phyloP scores from a whole-genome alignment of 2,888 invertebrate genomes.

The Ormyrus thymus region DNA sequence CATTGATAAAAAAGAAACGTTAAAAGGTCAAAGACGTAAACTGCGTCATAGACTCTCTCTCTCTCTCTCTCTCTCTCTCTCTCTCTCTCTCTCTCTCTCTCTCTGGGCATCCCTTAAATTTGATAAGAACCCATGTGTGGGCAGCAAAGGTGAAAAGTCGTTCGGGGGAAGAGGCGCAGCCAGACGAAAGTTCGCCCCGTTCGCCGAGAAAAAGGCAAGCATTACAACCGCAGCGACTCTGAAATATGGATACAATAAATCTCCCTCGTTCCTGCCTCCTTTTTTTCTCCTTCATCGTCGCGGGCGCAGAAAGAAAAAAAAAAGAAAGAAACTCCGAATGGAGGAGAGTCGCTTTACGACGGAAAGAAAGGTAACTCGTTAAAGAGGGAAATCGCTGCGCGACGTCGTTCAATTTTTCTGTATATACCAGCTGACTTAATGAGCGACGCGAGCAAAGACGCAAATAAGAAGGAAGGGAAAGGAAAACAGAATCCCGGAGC shows the following conservation, averaged over 20 bases:
- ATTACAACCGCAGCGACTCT: background rate
- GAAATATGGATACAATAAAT: conserved; percentile 12
- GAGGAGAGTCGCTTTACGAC: background rate
- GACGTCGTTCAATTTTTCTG: background rate
- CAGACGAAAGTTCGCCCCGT: background rate
- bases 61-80: background rate
- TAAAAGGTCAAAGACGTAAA: background rate
- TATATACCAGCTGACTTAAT: too few species aligned
- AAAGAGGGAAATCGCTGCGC: conserved; percentile 1
- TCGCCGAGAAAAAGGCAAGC: conserved; percentile 1
- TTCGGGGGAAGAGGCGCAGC: background rate
- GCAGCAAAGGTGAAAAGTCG: conserved; percentile 5
- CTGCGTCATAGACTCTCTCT: too few species aligned
- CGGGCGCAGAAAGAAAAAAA: background rate
- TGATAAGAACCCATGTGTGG: conserved; percentile 7
- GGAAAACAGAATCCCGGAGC: conserved; percentile 5
- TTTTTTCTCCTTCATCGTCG: background rate
- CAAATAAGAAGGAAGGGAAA: background rate
- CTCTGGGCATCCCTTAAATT: background rate
- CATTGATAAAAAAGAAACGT: background rate
- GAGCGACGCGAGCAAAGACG: background rate
- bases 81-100: too few species aligned
- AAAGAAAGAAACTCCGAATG: background rate
- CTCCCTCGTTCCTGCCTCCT: background rate
- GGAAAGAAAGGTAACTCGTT: background rate